These are phyloP conservation scores for Hymenochirus boettgeri DNA, from an alignment of 2,113 vertebrate genomes.

Conservation along the genomic window DNA sequence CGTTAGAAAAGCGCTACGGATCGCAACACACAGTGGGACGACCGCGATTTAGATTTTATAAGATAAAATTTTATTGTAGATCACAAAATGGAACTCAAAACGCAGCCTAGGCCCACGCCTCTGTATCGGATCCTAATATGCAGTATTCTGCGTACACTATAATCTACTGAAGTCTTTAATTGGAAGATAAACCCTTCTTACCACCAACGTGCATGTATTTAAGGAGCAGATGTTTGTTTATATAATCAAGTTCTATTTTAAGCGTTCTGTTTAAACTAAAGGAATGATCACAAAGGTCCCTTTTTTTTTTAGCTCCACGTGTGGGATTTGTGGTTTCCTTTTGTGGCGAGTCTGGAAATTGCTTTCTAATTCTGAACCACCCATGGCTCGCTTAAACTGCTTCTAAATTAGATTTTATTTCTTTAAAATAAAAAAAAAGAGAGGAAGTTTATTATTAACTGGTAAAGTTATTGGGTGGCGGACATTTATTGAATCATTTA, in stretches of 20 bases:
- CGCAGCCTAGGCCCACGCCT: too few relatives aligned
- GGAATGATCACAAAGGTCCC: background rate
- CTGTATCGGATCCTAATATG: too few relatives aligned
- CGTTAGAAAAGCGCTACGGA: too few relatives aligned
- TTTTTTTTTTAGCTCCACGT: background rate
- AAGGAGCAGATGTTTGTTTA: too few relatives aligned
- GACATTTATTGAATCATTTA: background rate
- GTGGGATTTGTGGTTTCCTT: constrained; percentile 32
- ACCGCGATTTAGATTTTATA: too few relatives aligned
- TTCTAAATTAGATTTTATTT: constrained; percentile 3
- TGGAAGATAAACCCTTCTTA: too few relatives aligned
- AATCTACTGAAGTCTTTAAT: too few relatives aligned
- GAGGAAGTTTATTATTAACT: background rate
- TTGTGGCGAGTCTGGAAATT: constrained; percentile 7
- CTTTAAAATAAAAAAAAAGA: background rate
- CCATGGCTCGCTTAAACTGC: background rate
- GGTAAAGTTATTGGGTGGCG: background rate
- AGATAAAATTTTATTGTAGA: too few relatives aligned
- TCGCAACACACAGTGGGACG: too few relatives aligned
- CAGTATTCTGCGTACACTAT: too few relatives aligned
- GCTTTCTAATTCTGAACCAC: background rate
- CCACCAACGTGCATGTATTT: too few relatives aligned
- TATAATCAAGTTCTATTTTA: background rate
- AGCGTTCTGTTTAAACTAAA: background rate
- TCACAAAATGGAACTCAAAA: too few relatives aligned